Evolutionary conservation across 1,140 invertebrate genomes (phyloP).

Genomic region (Littorina saxatilis): DNA sequence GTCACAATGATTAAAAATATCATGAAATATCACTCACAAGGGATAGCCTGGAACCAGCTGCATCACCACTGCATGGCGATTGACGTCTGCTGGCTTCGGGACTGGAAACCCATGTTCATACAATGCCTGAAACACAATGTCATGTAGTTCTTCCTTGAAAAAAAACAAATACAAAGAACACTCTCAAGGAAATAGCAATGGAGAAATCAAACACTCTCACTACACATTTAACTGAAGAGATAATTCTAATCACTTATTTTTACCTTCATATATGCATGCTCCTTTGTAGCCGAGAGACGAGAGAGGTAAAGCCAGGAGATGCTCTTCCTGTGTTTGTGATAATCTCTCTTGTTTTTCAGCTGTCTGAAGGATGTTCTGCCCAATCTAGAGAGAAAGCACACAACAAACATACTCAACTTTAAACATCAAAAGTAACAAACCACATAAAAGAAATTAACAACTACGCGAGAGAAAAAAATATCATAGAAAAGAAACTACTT

Average conservation of each 20-base stretch:
- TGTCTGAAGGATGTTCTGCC: slow-evolving; percentile 98
- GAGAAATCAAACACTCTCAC: too few species aligned
- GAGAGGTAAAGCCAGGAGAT: slow-evolving; percentile 99
- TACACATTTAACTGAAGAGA: not conserved
- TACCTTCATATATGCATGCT: slow-evolving; percentile 98
- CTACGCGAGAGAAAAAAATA: too few species aligned
- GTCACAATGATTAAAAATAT: too few species aligned
- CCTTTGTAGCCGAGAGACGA: slow-evolving; percentile 95
- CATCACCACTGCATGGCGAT: slow-evolving; percentile 98
- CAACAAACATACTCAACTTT: too few species aligned
- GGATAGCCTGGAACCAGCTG: slow-evolving; percentile 85
- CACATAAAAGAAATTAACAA: too few species aligned
- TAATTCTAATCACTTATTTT: not conserved
- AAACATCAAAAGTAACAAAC: too few species aligned
- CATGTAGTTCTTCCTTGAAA: not conserved
- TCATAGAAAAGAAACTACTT: too few species aligned
- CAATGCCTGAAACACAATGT: slow-evolving; percentile 80
- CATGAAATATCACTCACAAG: too few species aligned
- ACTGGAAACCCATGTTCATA: slow-evolving; percentile 94
- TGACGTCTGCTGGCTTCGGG: slow-evolving; percentile 95
- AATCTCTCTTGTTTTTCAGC: slow-evolving; percentile 97
- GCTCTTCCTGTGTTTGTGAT: slow-evolving; percentile 92
- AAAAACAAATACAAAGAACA: not conserved
- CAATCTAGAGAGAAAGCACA: slow-evolving; percentile 79
- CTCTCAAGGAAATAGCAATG: not conserved